phyloP scores from a whole-genome alignment of 2,113 vertebrate genomes.

The Platichthys stellatus region DNA sequence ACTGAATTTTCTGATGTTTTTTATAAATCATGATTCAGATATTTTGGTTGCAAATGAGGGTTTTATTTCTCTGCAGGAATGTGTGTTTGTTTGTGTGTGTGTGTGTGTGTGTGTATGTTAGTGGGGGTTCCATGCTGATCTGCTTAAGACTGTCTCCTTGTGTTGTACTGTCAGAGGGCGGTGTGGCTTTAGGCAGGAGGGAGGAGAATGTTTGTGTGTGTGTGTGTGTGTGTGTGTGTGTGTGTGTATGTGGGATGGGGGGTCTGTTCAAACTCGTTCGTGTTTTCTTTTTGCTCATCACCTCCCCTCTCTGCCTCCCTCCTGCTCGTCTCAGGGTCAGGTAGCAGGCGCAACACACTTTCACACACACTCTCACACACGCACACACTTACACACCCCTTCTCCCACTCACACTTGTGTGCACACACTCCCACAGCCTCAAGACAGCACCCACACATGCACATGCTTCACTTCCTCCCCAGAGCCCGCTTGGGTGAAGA shows the following conservation, averaged over 20 bases:
- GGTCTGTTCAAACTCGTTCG: constrained; percentile 69
- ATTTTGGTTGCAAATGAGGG: constrained; percentile 7
- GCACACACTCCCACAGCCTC: constrained; percentile 44
- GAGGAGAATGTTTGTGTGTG: constrained; percentile 21
- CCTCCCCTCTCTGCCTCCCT: constrained; percentile 44
- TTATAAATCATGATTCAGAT: background rate
- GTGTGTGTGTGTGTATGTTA: constrained; percentile 19
- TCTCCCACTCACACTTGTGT: background rate
- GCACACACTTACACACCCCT: constrained; percentile 18
- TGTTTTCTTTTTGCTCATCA: constrained; percentile 75
- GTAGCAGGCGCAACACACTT: constrained; percentile 70
- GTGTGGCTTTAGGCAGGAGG: constrained; percentile 44
- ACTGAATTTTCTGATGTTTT: background rate
- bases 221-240: constrained; percentile 9
- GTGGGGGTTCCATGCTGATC: constrained; percentile 5
- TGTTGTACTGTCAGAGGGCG: constrained; percentile 49
- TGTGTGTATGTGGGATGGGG: constrained; percentile 20
- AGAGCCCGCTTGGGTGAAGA: constrained; percentile 64
- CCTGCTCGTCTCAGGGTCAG: constrained; percentile 75
- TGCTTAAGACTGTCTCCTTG: constrained; percentile 26
- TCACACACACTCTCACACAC: constrained; percentile 14
- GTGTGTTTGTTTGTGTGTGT: constrained; percentile 2
- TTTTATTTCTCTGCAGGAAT: constrained; percentile 17
- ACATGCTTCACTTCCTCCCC: constrained; percentile 63
- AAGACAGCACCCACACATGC: constrained; percentile 43